These are phyloP conservation scores for Brachionus rotundiformis DNA, from an alignment of 1,140 invertebrate species.

Conservation along the genomic window DNA sequence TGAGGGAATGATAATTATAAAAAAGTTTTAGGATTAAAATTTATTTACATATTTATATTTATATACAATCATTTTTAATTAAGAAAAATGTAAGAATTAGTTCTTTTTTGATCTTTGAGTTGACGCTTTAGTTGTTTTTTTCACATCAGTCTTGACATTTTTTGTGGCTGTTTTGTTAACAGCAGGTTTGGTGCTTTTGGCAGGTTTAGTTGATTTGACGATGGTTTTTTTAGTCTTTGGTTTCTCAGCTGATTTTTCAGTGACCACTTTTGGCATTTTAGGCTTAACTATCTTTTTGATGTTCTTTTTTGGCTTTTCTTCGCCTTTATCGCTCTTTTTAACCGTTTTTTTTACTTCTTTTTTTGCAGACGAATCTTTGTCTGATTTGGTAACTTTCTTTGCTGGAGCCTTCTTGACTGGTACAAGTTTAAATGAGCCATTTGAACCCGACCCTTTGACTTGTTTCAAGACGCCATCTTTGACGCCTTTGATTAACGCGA, in stretches of 20 bases:
- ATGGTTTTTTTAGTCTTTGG: not conserved
- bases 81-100: too few relatives aligned
- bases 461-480: slow-evolving; percentile 50
- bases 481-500: slow-evolving; percentile 29
- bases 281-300: not conserved
- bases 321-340: not conserved
- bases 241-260: not conserved
- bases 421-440: slow-evolving; percentile 51
- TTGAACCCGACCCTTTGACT: slow-evolving; percentile 52
- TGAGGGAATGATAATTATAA: too few relatives aligned
- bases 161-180: not conserved
- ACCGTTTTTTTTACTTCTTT: not conserved
- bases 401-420: not conserved
- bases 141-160: not conserved
- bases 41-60: not conserved
- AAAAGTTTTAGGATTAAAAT: too few relatives aligned
- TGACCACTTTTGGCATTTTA: not conserved
- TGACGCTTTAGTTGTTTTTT: not conserved
- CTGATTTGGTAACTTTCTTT: not conserved
- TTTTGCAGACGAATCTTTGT: not conserved
- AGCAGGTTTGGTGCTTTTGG: not conserved
- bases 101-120: not conserved
- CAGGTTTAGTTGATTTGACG: not conserved
- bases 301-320: slow-evolving; percentile 14
- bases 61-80: too few relatives aligned